These are phyloP conservation scores for Podarcis lilfordi DNA, from an alignment of 2,797 vertebrate species.

Conservation along the genomic window DNA sequence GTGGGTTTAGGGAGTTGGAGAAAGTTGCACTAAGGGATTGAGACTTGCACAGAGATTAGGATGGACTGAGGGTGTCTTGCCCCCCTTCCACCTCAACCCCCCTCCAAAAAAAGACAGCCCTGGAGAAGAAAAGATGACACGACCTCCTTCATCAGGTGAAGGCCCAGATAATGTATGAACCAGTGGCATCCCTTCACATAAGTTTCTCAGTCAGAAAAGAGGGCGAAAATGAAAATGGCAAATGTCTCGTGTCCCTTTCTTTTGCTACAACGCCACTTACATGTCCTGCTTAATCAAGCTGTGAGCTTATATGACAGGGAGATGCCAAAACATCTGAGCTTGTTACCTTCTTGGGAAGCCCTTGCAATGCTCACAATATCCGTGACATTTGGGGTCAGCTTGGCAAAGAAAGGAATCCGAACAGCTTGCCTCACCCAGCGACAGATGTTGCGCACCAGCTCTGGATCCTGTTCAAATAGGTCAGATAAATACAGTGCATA, in stretches of 20 bases:
- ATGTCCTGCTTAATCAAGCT: slow-evolving; percentile 6
- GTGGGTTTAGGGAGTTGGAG: background rate
- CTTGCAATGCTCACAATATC: slow-evolving; percentile 90
- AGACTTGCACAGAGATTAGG: background rate
- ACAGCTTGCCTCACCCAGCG: slow-evolving; percentile 92
- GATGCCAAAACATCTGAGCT: slow-evolving; percentile 16
- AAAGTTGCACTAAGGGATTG: background rate
- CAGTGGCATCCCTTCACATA: background rate
- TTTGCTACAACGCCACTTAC: background rate
- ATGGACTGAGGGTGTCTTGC: background rate
- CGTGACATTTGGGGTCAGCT: slow-evolving; percentile 93
- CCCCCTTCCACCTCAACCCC: background rate
- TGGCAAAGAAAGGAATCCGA: slow-evolving; percentile 94
- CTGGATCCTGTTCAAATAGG: slow-evolving; percentile 90
- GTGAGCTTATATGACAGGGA: slow-evolving; percentile 27
- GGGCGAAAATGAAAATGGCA: background rate
- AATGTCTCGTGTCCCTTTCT: background rate
- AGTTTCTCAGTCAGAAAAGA: background rate
- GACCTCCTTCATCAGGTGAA: background rate
- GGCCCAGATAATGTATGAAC: background rate
- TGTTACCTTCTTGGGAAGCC: slow-evolving; percentile 90
- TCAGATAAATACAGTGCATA: slow-evolving; percentile 78
- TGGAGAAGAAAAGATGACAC: background rate
- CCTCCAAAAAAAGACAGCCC: background rate
- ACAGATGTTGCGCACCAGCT: slow-evolving; percentile 96